Evolutionary conservation across 1,140 invertebrate genomes (phyloP), one percentile per base, ranked within the genome.

Genomic region (Euwallacea similis): DNA sequence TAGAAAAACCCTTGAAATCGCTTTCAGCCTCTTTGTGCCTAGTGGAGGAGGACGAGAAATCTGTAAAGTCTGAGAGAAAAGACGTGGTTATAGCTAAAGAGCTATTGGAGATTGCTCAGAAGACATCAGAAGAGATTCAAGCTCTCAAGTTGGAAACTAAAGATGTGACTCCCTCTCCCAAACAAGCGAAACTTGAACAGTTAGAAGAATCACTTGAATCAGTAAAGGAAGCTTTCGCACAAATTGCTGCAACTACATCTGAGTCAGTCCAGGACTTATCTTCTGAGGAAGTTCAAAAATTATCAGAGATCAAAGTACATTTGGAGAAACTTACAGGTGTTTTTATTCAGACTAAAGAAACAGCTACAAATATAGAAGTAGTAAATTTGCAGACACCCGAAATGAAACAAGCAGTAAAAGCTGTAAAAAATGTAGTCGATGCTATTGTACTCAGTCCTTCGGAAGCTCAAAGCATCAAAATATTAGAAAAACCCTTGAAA

Each of bases 241-340:
- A 67, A 43, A 43, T 59, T 7, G 13, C 21, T 7, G 0, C 46
- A 44, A 9, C 21, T 0, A 7, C 56, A 44, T 0, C 10, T 41
- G 55, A 47, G 6, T 16, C 63, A 55, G 33, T 33, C n/a, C 1
- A 58, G 47, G 73, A 71, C 56, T 55, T 71, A 16, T 58, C 68
- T 11, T 15, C 21, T 41, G 68, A 71, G 56, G 41, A 71, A 41
- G 15, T 21, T 0, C 46, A 62, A 60, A 66, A 42, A 41, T 41
- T 74, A 9, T 42, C 53, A 7, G 13, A 60, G 4, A 15, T 71
- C 11, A 44, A 7, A 13, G 53, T 67, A 68, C 63, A 58, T 8
- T 42, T 74, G 15, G 44, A 71, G 13, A 67, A 68, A 56, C 7
- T 74, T 7, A 53, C 7, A 41, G 16, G 8, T 43, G 4, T 67